Evolutionary conservation across 1,140 invertebrate genomes (phyloP), one percentile per base, ranked within the genome.

Genomic region (Coelopa frigida): DNA sequence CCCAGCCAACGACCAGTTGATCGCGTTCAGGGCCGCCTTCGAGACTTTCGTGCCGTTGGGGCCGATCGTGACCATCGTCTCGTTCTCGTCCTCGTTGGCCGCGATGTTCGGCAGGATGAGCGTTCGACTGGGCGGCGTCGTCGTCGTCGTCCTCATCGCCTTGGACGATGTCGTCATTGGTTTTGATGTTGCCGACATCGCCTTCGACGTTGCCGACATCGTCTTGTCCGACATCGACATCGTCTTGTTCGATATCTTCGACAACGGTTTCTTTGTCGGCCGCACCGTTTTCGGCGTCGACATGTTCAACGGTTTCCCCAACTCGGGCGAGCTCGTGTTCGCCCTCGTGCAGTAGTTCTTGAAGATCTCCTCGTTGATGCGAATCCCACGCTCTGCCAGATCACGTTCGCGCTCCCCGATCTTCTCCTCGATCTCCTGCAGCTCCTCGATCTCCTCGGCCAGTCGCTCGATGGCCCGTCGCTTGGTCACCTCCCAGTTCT

Each of bases 1-100:
- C 5, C 64, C 64, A 10, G 54, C 54, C 21, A 47, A 42, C 6
- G 26, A 35, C 71, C 71, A 72, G 20, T 70, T 68, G 0, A 72
- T 57, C 5, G 40, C 38, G 6, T 54, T 22, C 29, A 63, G 55
- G 3, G 49, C 42, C 5, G 21, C n/a, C 4, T 51, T 54, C 1
- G 51, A 20, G 1, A 73, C 44, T 32, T 49, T 32, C 1, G 71
- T 72, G 36, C 57, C 54, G 39, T 70, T 65, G 2, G 54, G 48
- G 17, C 71, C 71, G 38, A 73, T 55, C 5, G 37, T 33, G 14
- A 65, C 40, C 54, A 60, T 41, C 4, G 24, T n/a, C 4, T 22
- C n/a, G n/a, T n/a, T 43, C n/a, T 31, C 41, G 15, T 31, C 18
- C 23, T 43, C 41, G 5, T 43, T 32, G 4, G 41, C 41, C 3